Evolutionary conservation across 23 tunicate genomes (phyloP), one percentile per base, ranked within the genome.

Genomic region (Ascidia mentula): DNA sequence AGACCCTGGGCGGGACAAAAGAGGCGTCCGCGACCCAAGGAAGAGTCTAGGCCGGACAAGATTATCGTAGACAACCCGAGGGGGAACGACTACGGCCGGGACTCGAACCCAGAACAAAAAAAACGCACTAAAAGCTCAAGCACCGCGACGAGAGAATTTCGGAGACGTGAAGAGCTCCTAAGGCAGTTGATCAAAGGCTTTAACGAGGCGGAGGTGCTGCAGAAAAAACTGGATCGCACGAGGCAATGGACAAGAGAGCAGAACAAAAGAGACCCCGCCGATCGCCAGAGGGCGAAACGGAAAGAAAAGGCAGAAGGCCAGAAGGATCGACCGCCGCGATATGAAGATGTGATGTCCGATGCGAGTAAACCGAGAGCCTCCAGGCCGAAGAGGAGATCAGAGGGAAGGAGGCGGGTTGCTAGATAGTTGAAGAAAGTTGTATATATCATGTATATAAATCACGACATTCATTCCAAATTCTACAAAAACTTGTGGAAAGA

Each of bases 191-290:
- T 73, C 22, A 36, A 33, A 18, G 77, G 77, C 12, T 33, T 73
- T 73, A 33, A 33, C 31, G 77, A 73, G 40, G 77, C 77, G 12
- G 77, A 73, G 40, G 32, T 73, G 77, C 40, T 73, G 77, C 77
- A 73, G 40, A 73, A 39, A 22, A 73, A 73, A 73, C 22, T 73
- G n/a, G 77, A 73, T 36, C 77, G 77, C 13, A 73, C 77, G 38
- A 33, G 77, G 33, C 31, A 22, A 35, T 73, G 77, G 77, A 32
- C 77, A 18, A 73, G 12, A 22, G 77, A 73, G 40, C 77, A 73
- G 22, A 73, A 69, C 8, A 7, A 13, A 20, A 13, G 33, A 30
- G 22, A 69, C 9, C 20, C 32, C 15, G n/a, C 17, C 15, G 8
- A 13, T 69, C n/a, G 32, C 9, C 31, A 20, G 9, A 8, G 31